These are phyloP conservation scores for Bettongia penicillata DNA, from an alignment of 2,113 vertebrate species.

Conservation along the genomic window DNA sequence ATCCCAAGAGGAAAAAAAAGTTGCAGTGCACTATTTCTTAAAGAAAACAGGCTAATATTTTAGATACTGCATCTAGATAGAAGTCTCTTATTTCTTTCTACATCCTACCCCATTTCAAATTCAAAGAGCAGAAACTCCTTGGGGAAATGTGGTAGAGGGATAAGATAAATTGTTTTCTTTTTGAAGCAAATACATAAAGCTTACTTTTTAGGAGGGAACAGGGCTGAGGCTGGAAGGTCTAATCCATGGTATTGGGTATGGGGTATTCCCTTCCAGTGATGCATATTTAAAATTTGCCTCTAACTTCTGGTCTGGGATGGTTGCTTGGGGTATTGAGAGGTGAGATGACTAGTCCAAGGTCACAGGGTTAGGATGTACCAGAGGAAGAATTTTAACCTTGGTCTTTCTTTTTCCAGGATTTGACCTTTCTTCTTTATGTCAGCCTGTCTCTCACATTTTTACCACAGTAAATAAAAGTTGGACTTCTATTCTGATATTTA, in stretches of 20 bases:
- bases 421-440: background rate
- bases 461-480: background rate
- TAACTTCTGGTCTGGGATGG: background rate
- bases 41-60: slow-evolving; percentile 54
- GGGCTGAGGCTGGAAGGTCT: background rate
- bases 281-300: background rate
- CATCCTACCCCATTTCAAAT: background rate
- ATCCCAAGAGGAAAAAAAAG: slow-evolving; percentile 58
- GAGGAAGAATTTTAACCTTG: background rate
- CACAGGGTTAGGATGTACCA: background rate
- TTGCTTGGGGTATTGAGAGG: background rate
- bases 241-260: background rate
- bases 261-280: background rate
- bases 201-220: background rate
- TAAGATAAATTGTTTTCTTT: background rate
- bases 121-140: background rate
- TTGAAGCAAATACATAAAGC: background rate
- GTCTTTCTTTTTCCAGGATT: background rate
- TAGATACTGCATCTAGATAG: slow-evolving; percentile 30
- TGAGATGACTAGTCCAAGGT: background rate
- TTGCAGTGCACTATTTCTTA: slow-evolving; percentile 37
- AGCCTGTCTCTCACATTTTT: background rate
- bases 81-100: background rate
- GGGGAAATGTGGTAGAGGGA: background rate
- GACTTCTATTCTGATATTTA: slow-evolving; percentile 11